These are phyloP conservation scores for Mayetiola destructor DNA, from an alignment of 2,888 invertebrate genomes.

Conservation along the genomic window DNA sequence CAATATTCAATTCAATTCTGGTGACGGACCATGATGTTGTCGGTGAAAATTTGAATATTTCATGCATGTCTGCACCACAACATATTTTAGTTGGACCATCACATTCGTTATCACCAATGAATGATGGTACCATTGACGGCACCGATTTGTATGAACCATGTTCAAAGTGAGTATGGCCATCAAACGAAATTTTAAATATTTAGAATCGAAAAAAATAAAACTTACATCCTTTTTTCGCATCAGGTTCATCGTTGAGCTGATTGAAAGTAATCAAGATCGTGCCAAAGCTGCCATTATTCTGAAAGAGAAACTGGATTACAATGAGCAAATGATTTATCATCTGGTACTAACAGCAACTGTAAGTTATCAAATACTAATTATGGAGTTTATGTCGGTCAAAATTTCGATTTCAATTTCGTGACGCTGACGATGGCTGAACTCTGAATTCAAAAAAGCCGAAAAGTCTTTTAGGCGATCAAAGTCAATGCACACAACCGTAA, in stretches of 20 bases:
- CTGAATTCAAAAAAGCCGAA: no score
- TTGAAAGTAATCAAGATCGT: constrained; percentile 40
- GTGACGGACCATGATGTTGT: constrained; percentile 68
- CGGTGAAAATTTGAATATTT: constrained; percentile 66
- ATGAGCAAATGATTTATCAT: constrained; percentile 60
- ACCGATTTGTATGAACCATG: neutral
- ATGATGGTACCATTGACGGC: neutral
- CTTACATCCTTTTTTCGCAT: no score
- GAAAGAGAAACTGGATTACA: constrained; percentile 56
- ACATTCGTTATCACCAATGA: neutral
- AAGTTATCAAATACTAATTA: no score
- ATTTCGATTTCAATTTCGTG: no score
- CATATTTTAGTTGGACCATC: constrained; percentile 4
- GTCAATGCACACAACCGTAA: no score
- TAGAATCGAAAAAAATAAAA: no score
- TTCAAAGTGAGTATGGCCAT: constrained; percentile 5
- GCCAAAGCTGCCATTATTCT: constrained; percentile 62
- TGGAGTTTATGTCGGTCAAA: neutral
- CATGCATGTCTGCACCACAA: constrained; percentile 40
- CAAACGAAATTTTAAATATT: no score
- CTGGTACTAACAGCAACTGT: constrained; percentile 63
- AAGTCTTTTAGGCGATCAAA: no score
- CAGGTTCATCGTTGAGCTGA: constrained; percentile 29
- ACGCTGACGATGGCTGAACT: no score
- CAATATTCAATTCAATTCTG: constrained; percentile 54